Evolutionary conservation across 2,888 invertebrate species (phyloP).

Genomic region (Polietes domitor): DNA sequence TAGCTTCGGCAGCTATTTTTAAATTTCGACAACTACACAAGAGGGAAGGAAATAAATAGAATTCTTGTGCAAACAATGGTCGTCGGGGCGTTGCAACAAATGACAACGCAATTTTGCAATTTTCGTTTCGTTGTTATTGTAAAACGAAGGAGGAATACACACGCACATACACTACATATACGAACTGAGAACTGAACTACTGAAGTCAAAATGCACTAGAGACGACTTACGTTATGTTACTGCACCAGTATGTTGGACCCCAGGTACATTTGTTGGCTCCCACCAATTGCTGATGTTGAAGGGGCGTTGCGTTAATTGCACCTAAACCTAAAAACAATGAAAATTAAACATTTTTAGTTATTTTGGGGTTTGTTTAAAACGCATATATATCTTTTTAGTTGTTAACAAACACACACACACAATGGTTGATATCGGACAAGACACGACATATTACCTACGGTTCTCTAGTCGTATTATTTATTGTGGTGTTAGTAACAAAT

Average conservation of each 20-base stretch:
- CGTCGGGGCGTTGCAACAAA: slow-evolving; percentile 18
- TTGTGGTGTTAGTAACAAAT: slow-evolving; percentile 20
- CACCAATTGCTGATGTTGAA: slow-evolving; percentile 76
- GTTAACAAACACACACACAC: slow-evolving; percentile 9
- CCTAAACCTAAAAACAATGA: slow-evolving; percentile 46
- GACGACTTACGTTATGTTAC: slow-evolving; percentile 77
- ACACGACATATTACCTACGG: slow-evolving; percentile 4
- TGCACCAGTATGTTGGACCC: slow-evolving; percentile 92
- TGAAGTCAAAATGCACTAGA: neutral
- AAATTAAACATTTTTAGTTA: neutral
- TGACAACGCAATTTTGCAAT: slow-evolving; percentile 59
- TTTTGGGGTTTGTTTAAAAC: neutral
- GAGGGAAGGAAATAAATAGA: slow-evolving; percentile 11
- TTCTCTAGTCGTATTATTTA: neutral
- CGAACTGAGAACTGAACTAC: neutral
- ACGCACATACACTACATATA: neutral
- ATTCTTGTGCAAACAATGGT: slow-evolving; percentile 31
- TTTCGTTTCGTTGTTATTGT: neutral
- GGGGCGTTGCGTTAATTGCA: slow-evolving; percentile 53
- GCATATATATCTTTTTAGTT: slow-evolving; percentile 10
- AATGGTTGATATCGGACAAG: neutral
- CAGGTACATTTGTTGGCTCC: slow-evolving; percentile 87
- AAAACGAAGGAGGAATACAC: neutral
- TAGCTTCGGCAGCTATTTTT: slow-evolving; percentile 30
- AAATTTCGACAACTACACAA: neutral